Evolutionary conservation across 2,888 invertebrate genomes (phyloP).

Genomic region (Drepanosiphum platanoidis): DNA sequence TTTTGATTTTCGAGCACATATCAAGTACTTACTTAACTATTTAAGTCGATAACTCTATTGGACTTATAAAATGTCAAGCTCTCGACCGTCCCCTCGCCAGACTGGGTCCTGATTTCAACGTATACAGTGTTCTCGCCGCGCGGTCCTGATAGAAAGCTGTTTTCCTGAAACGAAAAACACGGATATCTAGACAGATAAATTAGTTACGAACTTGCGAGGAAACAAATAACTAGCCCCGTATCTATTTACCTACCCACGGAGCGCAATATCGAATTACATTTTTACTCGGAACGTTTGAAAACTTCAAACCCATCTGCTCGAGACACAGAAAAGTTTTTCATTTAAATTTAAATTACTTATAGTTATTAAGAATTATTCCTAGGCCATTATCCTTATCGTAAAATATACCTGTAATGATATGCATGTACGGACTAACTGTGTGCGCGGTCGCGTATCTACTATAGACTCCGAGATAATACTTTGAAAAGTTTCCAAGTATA

Average conservation of each 20-base stretch:
- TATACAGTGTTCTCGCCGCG: too few species aligned
- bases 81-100: too few species aligned
- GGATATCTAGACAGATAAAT: neutral
- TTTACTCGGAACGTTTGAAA: neutral
- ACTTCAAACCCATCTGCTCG: slow-evolving; percentile 6
- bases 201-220: too few species aligned
- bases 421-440: neutral
- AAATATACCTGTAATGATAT: neutral
- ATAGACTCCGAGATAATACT: neutral
- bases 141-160: neutral
- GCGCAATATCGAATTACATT: neutral
- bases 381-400: neutral
- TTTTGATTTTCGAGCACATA: too few species aligned
- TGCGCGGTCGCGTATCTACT: neutral
- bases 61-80: too few species aligned
- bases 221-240: too few species aligned
- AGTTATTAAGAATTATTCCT: neutral
- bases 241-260: neutral
- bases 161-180: neutral
- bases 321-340: slow-evolving; percentile 14
- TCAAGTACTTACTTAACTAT: too few species aligned
- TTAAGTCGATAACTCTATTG: too few species aligned
- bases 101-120: too few species aligned
- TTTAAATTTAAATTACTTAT: slow-evolving; percentile 30
- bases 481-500: neutral